These are phyloP conservation scores for Alsophila aescularia DNA, from an alignment of 2,888 invertebrate genomes.

Conservation along the genomic window DNA sequence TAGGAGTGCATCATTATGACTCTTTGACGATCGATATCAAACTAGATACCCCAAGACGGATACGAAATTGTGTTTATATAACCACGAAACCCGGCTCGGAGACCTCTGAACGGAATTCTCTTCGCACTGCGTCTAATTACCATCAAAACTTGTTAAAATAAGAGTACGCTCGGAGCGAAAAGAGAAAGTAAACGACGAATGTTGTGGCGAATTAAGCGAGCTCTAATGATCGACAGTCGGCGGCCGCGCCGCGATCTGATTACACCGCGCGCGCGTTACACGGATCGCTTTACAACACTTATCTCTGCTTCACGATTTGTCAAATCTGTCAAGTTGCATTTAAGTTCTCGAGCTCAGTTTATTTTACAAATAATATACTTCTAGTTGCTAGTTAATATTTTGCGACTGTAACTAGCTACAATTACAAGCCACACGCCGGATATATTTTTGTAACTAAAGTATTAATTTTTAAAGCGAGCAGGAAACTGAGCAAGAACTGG, in stretches of 20 bases:
- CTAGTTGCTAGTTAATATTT: slow-evolving; percentile 13
- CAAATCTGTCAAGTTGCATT: not conserved
- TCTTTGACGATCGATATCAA: not conserved
- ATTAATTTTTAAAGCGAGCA: slow-evolving; percentile 16
- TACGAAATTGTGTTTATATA: slow-evolving; percentile 6
- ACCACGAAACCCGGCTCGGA: slow-evolving; percentile 4
- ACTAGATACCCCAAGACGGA: slow-evolving; percentile 1
- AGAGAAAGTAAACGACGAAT: slow-evolving; percentile 47
- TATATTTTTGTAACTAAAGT: slow-evolving; percentile 18
- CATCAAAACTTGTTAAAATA: slow-evolving; percentile 44
- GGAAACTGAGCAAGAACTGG: slow-evolving; percentile 9
- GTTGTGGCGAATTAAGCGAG: slow-evolving; percentile 30
- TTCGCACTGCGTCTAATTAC: slow-evolving; percentile 36
- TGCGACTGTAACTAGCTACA: slow-evolving; percentile 14
- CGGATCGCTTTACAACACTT: slow-evolving; percentile 8
- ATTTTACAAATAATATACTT: not conserved
- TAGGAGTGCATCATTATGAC: not conserved
- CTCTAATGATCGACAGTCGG: slow-evolving; percentile 20
- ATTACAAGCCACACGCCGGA: slow-evolving; percentile 16
- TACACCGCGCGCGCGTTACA: not conserved
- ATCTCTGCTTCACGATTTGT: not conserved
- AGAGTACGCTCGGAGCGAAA: slow-evolving; percentile 30
- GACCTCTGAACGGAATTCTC: slow-evolving; percentile 15
- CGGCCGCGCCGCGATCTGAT: not conserved
- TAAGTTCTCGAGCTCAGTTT: not conserved